Base-by-base conservation (phyloP, 2,888 invertebrate species). In the Tipula lateralis region DNA sequence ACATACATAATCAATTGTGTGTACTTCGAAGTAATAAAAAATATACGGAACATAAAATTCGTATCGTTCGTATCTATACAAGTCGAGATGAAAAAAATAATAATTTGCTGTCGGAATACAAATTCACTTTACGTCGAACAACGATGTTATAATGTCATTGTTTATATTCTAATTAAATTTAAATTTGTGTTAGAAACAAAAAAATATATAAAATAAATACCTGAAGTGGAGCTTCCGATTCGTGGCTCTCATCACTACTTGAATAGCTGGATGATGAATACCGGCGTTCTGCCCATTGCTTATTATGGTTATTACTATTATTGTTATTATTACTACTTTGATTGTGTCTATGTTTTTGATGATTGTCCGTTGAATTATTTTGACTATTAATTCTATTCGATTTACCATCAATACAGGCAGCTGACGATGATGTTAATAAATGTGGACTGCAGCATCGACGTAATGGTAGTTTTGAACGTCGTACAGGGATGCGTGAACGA, bases 401-500 rank as follows among this genome's bases (percentile, higher is more conserved):
- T 44, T 84, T 84, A 85, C 50, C 86, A 85, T 39, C 86, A 85
- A 66, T 84, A 84, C 85, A 85, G 85, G 81, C 86, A 30, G 84
- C 85, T 85, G 85, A 85, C 85, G 84, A 84, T 81, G 84, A 83
- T 84, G 85, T 85, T 29, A 80, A 84, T 85, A 86, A 86, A 82
- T 87, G 86, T 81, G 87, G 87, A 85, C 87, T 87, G 84, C 87
- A 86, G 50, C 87, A 87, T 84, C 88, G 86, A 84, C 87, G 85
- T 84, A 86, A 86, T 83, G 87, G 86, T 84, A 87, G 85, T 85
- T 86, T 86, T 85, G 86, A 86, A 85, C 87, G 86, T 86, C 87
- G 87, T 82, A 88, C 87, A 86, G 88, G 88, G 84, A 88, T 88
- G 85, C 87, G 87, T 84, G 88, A 88, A 84, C 88, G 88, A 87